A percentile compares a stretch with the other conserved stretches of the same genome.
These are phyloP conservation scores for Forbesichthys papilliferus DNA, from an alignment of 2,113 vertebrate genomes.

Conservation along the genomic window DNA sequence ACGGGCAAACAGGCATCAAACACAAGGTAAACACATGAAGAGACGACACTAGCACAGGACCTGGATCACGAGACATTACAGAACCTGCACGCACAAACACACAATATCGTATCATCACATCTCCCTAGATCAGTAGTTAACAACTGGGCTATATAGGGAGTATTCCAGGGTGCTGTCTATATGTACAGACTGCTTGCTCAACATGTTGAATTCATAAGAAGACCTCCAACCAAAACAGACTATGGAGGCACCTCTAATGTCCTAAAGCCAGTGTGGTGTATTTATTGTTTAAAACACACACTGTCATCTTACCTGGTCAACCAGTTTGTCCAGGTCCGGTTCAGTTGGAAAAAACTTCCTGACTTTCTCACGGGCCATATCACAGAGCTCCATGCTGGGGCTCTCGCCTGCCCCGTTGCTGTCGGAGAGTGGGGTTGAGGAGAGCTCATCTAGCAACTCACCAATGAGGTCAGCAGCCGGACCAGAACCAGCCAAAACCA, in stretches of 20 bases:
- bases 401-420: conserved; percentile 28
- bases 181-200: no score
- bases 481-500: conserved; percentile 82
- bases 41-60: no score
- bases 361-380: conserved; percentile 59
- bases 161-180: no score
- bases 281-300: not conserved
- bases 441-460: conserved; percentile 68
- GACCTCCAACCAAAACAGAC: no score
- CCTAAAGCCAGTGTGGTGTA: no score
- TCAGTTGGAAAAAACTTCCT: conserved; percentile 63
- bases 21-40: no score
- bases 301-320: conserved; percentile 60
- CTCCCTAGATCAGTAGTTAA: no score
- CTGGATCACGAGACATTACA: no score
- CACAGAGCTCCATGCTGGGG: conserved; percentile 33
- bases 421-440: conserved; percentile 18
- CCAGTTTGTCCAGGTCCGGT: conserved; percentile 57
- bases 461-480: conserved; percentile 81
- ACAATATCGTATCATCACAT: not conserved
- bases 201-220: no score
- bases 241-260: no score
- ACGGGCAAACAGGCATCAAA: no score
- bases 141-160: no score
- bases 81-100: not conserved